Percentiles rank a stretch among this genome's conserved stretches.
Evolutionary conservation across 2,888 invertebrate species (phyloP).

Genomic region (Philereme transversata): DNA sequence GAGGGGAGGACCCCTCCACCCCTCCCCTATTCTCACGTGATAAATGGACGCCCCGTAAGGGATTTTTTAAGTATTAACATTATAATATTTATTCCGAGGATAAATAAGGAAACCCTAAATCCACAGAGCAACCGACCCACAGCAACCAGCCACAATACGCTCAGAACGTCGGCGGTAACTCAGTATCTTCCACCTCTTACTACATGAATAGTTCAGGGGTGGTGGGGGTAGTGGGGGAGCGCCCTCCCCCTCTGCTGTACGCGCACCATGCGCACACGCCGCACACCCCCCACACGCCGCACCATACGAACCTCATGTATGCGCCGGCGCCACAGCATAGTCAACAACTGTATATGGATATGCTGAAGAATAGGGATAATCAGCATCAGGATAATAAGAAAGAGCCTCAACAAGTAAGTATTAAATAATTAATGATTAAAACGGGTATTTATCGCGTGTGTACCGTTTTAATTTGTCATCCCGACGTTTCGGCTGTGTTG

Average conservation of each 20-base stretch:
- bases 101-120: background rate
- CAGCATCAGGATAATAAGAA: constrained; percentile 72
- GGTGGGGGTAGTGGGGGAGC: constrained; percentile 68
- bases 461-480: no score
- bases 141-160: constrained; percentile 53
- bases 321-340: constrained; percentile 68
- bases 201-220: constrained; percentile 72
- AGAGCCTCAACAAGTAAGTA: constrained; percentile 39
- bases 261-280: constrained; percentile 74
- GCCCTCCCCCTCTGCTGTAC: constrained; percentile 73
- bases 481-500: no score
- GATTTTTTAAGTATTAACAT: no score
- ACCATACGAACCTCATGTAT: constrained; percentile 66
- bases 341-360: constrained; percentile 72
- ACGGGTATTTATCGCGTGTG: no score
- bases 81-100: no score
- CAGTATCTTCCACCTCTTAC: constrained; percentile 63
- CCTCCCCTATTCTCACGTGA: no score
- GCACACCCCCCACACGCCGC: constrained; percentile 65
- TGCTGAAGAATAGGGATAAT: constrained; percentile 72
- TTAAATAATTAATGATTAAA: no score
- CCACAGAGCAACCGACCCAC: constrained; percentile 51
- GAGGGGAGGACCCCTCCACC: no score
- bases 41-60: no score
- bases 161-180: constrained; percentile 61